A percentile compares a stretch with the other conserved stretches of the same genome.
Conservation (phyloP, 2,888 invertebrate species). For the Limnephilus marmoratus region DNA sequence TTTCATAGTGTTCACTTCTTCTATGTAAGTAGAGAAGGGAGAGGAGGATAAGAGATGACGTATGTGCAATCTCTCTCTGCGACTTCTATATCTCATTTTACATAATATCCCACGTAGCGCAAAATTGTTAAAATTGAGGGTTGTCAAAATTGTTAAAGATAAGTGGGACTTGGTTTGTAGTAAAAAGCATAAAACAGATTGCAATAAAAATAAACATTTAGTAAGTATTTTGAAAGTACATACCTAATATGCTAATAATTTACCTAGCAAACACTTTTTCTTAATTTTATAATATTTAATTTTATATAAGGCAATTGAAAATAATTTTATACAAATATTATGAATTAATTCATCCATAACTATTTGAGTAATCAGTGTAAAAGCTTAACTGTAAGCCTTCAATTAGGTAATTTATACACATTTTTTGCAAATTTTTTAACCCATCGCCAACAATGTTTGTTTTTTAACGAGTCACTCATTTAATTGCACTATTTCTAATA, state of each 20-base stretch:
- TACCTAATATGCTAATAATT: constrained; percentile 4
- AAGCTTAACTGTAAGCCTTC: not conserved
- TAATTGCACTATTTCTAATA: not conserved
- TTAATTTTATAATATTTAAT: constrained; percentile 29
- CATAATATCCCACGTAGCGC: not conserved
- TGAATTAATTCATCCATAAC: not conserved
- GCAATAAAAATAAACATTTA: constrained; percentile 22
- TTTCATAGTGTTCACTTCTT: too few relatives aligned
- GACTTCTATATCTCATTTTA: not conserved
- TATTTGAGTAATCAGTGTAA: not conserved
- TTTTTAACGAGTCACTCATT: not conserved
- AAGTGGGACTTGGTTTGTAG: not conserved
- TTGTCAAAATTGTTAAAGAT: not conserved
- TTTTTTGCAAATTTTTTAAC: not conserved
- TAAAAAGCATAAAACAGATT: not conserved
- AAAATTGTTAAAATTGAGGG: not conserved
- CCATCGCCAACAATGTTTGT: not conserved
- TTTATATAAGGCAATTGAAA: constrained; percentile 48
- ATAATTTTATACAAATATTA: constrained; percentile 27
- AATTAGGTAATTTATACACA: not conserved
- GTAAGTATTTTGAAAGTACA: constrained; percentile 2
- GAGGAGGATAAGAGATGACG: too few relatives aligned
- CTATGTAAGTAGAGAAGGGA: too few relatives aligned
- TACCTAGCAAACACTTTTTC: not conserved
- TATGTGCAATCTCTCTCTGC: too few relatives aligned